Base-by-base conservation (phyloP, 1,140 invertebrate species). In the Halictus rubicundus region DNA sequence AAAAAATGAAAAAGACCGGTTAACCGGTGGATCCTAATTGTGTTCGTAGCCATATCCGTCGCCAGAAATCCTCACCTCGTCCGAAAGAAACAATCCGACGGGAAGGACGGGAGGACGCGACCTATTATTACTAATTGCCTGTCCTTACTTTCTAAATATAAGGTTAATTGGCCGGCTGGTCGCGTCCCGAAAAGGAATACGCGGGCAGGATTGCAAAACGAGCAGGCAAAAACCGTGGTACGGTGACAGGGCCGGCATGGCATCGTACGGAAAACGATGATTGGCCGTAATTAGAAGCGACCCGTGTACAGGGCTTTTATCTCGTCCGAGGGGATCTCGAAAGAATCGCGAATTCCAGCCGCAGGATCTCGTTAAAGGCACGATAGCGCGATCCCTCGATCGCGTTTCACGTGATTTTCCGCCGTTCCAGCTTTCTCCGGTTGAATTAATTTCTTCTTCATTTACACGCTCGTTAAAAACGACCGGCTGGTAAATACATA, bases 241-340 rank as follows among this genome's bases (percentile, higher is more conserved):
- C 21, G 54, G 54, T 7, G 54, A 57, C 54, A 57, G 8, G n/a
- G 16, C 16, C 16, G 49, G 16, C 6, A 16, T 16, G 19, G 49
- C 8, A 9, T 21, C 54, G 54, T n/a, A 21, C 21, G 54, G 54
- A n/a, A 57, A 57, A 57, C 54, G 54, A 57, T 57, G 54, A 57
- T 57, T 57, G 54, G 54, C 54, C 54, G 54, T 57, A 57, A 57
- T 57, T 57, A 57, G 54, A 57, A 57, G 54, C 54, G 54, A 57
- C 9, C n/a, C 54, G 21, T n/a, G 21, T 9, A n/a, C 19, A 9
- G 2, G 54, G n/a, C 19, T 21, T n/a, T 57, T 57, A n/a, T 57
- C 19, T 57, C 54, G n/a, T 57, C 16, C 49, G 4, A 14, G 49
- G 16, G 16, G 14, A 21, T 19, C 19, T 21, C 4, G 16, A 6